Conservation (phyloP, 2,888 invertebrate species). For the Conomelus anceps region DNA sequence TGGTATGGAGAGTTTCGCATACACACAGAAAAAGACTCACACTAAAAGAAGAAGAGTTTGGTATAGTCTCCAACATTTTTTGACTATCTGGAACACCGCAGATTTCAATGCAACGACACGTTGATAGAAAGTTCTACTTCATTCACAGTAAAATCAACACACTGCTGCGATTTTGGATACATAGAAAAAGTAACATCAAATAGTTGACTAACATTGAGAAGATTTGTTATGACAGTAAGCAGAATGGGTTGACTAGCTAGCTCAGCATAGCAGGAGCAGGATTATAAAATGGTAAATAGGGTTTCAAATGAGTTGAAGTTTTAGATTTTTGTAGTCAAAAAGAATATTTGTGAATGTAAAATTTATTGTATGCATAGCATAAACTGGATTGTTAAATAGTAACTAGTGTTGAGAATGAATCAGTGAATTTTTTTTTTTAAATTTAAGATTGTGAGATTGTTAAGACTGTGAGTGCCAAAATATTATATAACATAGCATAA, state of each 20-base stretch:
- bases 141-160: not conserved
- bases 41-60: not conserved
- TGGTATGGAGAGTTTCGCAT: not conserved
- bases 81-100: not conserved
- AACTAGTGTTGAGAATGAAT: too few species aligned
- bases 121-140: not conserved
- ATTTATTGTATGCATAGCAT: too few species aligned
- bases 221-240: not conserved
- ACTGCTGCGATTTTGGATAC: not conserved
- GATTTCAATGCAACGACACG: not conserved
- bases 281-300: not conserved
- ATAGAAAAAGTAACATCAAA: not conserved
- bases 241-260: not conserved
- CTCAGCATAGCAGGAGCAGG: not conserved
- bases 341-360: too few species aligned
- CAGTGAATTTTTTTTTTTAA: too few species aligned
- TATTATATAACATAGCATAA: too few species aligned
- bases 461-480: too few species aligned
- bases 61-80: not conserved
- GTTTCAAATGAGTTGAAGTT: not conserved
- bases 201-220: not conserved
- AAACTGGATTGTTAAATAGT: too few species aligned
- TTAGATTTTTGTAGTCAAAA: too few species aligned
- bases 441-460: too few species aligned
- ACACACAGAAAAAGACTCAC: not conserved